Percentiles rank a stretch among this genome's conserved stretches.
These are phyloP conservation scores for Sebastes hopkinsi DNA, from an alignment of 2,797 vertebrate species.

Conservation along the genomic window DNA sequence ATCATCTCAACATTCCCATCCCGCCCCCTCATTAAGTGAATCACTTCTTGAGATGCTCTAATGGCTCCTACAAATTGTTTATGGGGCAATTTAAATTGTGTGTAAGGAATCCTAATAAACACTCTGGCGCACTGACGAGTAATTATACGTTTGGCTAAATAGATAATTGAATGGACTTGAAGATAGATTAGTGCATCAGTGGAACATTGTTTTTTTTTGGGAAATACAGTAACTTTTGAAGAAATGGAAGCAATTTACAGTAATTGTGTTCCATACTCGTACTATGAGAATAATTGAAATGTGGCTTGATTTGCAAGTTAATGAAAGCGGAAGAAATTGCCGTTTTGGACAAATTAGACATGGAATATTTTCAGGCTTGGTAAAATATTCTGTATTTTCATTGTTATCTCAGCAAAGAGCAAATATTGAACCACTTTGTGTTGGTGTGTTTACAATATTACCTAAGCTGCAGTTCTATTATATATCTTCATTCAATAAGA, in stretches of 20 bases:
- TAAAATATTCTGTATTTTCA: neutral
- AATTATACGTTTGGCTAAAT: slow-evolving; percentile 79
- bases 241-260: slow-evolving; percentile 33
- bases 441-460: slow-evolving; percentile 24
- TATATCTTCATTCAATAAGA: slow-evolving; percentile 45
- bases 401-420: slow-evolving; percentile 15
- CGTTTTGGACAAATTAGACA: neutral
- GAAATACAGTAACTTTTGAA: slow-evolving; percentile 38
- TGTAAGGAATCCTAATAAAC: slow-evolving; percentile 73
- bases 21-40: slow-evolving; percentile 73
- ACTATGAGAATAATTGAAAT: slow-evolving; percentile 8
- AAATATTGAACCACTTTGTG: slow-evolving; percentile 8
- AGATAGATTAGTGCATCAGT: slow-evolving; percentile 60
- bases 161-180: slow-evolving; percentile 71
- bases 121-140: slow-evolving; percentile 67
- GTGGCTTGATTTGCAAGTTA: slow-evolving; percentile 21
- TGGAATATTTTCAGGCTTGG: neutral
- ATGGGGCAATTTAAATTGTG: slow-evolving; percentile 77
- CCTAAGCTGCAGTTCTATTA: neutral
- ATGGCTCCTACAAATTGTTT: slow-evolving; percentile 80
- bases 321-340: neutral
- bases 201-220: slow-evolving; percentile 21
- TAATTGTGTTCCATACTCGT: neutral
- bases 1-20: slow-evolving; percentile 48
- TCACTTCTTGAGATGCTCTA: slow-evolving; percentile 75